Percentiles rank a stretch among this genome's conserved stretches.
These are phyloP conservation scores for Pycnonotus jocosus DNA, from an alignment of 2,113 vertebrate species.

Conservation along the genomic window DNA sequence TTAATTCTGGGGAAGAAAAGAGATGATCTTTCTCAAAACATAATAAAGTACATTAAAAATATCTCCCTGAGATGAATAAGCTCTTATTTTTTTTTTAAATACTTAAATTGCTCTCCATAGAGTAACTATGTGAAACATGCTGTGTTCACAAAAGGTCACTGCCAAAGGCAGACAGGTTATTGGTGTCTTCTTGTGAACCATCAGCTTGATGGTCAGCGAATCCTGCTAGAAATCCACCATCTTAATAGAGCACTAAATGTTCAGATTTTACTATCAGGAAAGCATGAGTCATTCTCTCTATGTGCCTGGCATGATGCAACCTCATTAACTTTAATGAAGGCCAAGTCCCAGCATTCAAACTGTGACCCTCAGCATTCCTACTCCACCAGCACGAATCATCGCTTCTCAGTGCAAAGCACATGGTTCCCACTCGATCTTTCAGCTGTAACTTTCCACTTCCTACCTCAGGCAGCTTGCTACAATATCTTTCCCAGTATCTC, in stretches of 20 bases:
- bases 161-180: neutral
- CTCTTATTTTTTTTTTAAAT: neutral
- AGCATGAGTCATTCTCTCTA: neutral
- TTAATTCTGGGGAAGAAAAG: neutral
- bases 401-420: fast-evolving
- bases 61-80: neutral
- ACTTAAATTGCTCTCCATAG: neutral
- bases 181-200: neutral
- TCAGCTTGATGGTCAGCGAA: neutral
- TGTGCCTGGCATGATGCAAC: neutral
- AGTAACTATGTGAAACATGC: neutral
- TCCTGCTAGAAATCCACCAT: neutral
- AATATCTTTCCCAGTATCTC: neutral
- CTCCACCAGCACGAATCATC: neutral
- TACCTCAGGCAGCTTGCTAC: neutral
- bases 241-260: neutral
- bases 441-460: neutral
- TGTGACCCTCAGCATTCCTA: neutral
- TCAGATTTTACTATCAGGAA: neutral
- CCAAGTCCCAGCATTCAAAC: neutral
- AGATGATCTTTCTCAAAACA: neutral
- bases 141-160: neutral
- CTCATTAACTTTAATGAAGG: neutral
- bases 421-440: neutral
- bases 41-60: neutral